Evolutionary conservation across 2,113 vertebrate genomes (phyloP).

Genomic region (Cephalopholis sonnerati): DNA sequence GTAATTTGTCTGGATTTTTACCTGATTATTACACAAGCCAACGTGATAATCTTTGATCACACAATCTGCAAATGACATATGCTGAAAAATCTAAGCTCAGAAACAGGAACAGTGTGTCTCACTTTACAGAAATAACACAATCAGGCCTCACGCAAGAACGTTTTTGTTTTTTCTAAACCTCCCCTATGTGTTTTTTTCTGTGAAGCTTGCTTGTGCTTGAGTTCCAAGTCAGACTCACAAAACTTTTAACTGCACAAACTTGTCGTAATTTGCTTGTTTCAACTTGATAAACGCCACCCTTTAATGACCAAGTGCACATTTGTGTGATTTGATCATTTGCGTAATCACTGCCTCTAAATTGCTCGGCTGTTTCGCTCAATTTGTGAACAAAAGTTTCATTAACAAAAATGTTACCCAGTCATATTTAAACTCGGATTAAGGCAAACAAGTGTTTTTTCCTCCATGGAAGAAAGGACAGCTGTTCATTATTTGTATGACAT

Average conservation of each 20-base stretch:
- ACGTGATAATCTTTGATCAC: constrained; percentile 17
- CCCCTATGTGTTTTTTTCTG: too few relatives aligned
- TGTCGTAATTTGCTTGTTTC: not conserved
- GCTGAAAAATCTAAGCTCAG: constrained; percentile 1
- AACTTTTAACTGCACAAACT: not conserved
- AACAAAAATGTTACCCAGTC: not conserved
- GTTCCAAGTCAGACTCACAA: not conserved
- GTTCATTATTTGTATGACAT: too few relatives aligned
- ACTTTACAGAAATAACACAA: not conserved
- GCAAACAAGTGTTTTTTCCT: not conserved
- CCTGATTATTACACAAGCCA: constrained; percentile 11
- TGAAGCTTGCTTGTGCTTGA: not conserved
- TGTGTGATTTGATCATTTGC: not conserved
- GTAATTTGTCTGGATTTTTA: constrained; percentile 37
- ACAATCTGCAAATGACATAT: constrained; percentile 16
- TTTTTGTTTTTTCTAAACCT: too few relatives aligned
- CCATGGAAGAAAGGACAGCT: too few relatives aligned
- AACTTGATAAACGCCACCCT: not conserved
- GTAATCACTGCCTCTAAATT: not conserved
- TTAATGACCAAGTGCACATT: not conserved
- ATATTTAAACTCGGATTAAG: not conserved
- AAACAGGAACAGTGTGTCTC: not conserved
- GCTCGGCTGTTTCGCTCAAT: not conserved
- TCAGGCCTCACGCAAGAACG: not conserved
- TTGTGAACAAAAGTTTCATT: not conserved